Evolutionary conservation across 2,113 vertebrate species (phyloP).

Genomic region (Arenaria interpres): DNA sequence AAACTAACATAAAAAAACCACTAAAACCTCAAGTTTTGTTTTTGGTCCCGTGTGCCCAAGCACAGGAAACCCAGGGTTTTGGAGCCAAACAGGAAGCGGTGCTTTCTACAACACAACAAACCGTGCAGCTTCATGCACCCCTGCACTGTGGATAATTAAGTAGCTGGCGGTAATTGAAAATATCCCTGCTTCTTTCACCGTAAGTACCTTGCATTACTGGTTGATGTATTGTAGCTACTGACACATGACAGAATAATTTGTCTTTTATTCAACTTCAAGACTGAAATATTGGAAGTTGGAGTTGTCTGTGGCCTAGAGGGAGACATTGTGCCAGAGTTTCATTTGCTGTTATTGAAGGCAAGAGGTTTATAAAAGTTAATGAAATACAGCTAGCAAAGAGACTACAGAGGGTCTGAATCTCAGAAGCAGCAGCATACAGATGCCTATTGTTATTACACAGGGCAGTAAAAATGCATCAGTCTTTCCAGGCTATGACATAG

Average conservation of each 20-base stretch:
- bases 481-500: background rate
- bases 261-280: slow-evolving; percentile 29
- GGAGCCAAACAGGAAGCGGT: background rate
- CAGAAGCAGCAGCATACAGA: background rate
- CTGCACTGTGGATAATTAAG: background rate
- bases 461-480: background rate
- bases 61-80: background rate
- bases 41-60: background rate
- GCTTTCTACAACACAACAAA: background rate
- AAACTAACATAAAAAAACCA: background rate
- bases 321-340: slow-evolving; percentile 44
- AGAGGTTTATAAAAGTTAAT: slow-evolving; percentile 69
- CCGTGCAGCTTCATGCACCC: fast-evolving
- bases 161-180: background rate
- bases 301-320: slow-evolving; percentile 56
- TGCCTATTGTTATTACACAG: background rate
- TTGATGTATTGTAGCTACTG: slow-evolving; percentile 9
- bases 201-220: background rate
- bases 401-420: background rate
- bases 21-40: background rate
- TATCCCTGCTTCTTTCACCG: background rate
- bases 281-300: slow-evolving; percentile 37
- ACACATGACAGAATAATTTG: slow-evolving; percentile 34
- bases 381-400: slow-evolving; percentile 46
- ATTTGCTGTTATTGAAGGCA: slow-evolving; percentile 66